Evolutionary conservation across 2,113 vertebrate species (phyloP).

Genomic region (Pangasianodon hypophthalmus): DNA sequence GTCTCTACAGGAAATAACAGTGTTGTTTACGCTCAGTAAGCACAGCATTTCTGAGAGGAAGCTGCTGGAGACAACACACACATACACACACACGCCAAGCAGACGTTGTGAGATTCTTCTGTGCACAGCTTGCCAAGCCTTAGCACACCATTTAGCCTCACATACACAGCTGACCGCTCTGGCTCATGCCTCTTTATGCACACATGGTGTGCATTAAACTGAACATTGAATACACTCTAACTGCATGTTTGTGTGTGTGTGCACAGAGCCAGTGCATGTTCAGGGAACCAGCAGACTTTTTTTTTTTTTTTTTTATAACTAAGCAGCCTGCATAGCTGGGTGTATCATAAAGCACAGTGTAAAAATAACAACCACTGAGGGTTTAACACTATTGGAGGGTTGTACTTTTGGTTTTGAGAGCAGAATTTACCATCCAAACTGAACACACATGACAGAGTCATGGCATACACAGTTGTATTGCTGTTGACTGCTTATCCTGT

Average conservation of each 20-base stretch:
- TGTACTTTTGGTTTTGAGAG: not conserved
- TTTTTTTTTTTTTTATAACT: not conserved
- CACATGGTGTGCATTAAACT: not conserved
- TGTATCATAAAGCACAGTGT: not conserved
- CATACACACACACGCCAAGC: not conserved
- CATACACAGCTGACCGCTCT: not conserved
- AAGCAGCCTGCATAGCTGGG: not conserved
- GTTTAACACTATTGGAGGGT: not conserved
- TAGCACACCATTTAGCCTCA: conserved; percentile 4
- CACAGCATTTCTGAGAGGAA: conserved; percentile 21
- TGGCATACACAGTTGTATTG: not conserved
- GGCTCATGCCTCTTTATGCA: not conserved
- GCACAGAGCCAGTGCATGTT: not conserved
- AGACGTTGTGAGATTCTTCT: not conserved
- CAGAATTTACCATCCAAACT: not conserved
- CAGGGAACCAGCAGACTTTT: not conserved
- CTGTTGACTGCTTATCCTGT: not conserved
- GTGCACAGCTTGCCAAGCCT: not conserved
- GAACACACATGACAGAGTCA: not conserved
- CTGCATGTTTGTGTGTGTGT: conserved; percentile 9
- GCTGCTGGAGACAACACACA: conserved; percentile 4
- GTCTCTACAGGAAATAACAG: conserved; percentile 31
- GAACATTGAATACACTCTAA: not conserved
- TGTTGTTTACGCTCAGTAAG: conserved; percentile 17
- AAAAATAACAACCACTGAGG: not conserved